Base-by-base conservation (phyloP, 2,113 vertebrate genomes). In the Herpetotheres cachinnans region DNA sequence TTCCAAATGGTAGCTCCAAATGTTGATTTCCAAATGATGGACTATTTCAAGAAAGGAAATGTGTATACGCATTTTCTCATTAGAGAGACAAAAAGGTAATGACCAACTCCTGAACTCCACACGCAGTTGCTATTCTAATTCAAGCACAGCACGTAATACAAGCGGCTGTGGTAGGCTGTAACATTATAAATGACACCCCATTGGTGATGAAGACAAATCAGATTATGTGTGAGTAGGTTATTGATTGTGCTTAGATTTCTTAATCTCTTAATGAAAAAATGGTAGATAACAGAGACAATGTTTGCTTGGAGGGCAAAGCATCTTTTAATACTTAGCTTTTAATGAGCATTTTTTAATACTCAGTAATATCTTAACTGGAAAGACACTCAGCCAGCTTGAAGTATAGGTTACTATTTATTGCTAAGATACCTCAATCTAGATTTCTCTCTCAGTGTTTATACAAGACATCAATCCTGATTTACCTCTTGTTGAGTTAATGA, bases 211-310 rank as follows among this genome's bases (percentile, higher is more conserved):
- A 95, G 67, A 95, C 58, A 89, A 96, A 94, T 86, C 79, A 92
- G 88, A 83, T 97, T 90, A 93, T 34, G 36, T 78, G 46, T 63
- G 52, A 91, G 83, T 36, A 67, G 50, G 62, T 72, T 93, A 96
- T 95, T 63, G 94, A 95, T 95, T 94, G 38, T n/a, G 36, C 38
- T 94, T 93, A 95, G 84, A 93, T 95, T 97, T 95, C 86, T 95
- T 95, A 93, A 96, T 78, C 66, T 44, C 29, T 62, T 81, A 81
- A 81, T 97, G 76, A 52, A 79, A 83, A 66, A 46, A 87, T 65
- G 56, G 74, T 62, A 93, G 84, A 94, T 86, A 94, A 62, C 54
- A 66, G 54, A 90, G 74, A 58, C 6, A 93, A 66, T 8, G 46
- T 91, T 49, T 38, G 49, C 47, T 88, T 66, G 49, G n/a, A 85